Conservation (phyloP, 2,797 vertebrate genomes). For the Molossus molossus region DNA sequence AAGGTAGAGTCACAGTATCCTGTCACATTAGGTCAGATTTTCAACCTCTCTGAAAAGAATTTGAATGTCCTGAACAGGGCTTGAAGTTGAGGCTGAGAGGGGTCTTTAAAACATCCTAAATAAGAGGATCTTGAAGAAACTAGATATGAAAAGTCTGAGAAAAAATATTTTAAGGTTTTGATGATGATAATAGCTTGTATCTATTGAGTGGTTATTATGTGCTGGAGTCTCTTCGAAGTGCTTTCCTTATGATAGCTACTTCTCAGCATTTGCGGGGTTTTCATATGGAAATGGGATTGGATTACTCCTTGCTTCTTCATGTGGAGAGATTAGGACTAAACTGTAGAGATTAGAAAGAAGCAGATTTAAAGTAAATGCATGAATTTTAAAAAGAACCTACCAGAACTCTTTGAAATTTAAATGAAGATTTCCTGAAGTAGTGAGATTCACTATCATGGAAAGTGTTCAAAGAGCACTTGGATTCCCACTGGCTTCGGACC, state of each 20-base stretch:
- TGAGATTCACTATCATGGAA: neutral
- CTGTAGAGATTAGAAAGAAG: slow-evolving; percentile 33
- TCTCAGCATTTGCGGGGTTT: neutral
- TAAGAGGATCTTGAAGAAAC: neutral
- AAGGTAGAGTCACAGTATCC: neutral
- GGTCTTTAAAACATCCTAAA: neutral
- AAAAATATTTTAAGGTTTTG: neutral
- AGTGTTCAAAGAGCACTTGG: neutral
- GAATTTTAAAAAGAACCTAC: neutral
- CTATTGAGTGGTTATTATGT: neutral
- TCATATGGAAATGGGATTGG: slow-evolving; percentile 10
- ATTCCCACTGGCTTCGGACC: neutral
- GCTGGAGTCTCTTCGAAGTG: neutral
- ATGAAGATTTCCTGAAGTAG: neutral
- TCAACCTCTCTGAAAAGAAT: neutral
- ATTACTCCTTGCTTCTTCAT: slow-evolving; percentile 3
- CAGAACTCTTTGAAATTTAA: neutral
- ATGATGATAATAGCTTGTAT: neutral
- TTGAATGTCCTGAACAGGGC: neutral
- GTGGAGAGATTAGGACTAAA: slow-evolving; percentile 5
- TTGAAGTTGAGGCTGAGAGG: neutral
- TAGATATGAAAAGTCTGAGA: neutral
- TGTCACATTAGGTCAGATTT: neutral
- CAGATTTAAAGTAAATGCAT: slow-evolving; percentile 26
- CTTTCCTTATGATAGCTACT: neutral